These are phyloP conservation scores for Drosophila oshimai DNA, from an alignment of 1,140 invertebrate genomes.

Conservation along the genomic window DNA sequence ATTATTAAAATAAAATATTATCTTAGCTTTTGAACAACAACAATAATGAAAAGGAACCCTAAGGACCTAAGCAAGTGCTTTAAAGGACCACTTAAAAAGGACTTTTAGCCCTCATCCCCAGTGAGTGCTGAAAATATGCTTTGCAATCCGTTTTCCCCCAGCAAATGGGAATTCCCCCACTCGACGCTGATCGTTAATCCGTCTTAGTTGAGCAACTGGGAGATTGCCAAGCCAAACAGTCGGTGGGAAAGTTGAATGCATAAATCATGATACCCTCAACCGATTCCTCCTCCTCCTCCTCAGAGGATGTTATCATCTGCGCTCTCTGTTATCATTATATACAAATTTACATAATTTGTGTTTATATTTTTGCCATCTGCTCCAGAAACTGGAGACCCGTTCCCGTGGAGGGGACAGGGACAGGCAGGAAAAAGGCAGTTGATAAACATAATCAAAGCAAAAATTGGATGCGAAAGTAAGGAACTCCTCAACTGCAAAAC, in stretches of 20 bases:
- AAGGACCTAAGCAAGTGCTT: too few relatives aligned
- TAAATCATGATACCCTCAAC: constrained; percentile 26
- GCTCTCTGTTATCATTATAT: constrained; percentile 69
- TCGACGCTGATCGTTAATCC: constrained; percentile 14
- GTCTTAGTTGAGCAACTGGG: constrained; percentile 2
- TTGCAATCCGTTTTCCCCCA: neutral
- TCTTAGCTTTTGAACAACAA: too few relatives aligned
- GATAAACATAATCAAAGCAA: constrained; percentile 71
- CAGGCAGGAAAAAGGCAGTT: constrained; percentile 20
- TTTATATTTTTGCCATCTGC: constrained; percentile 56
- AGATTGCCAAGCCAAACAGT: neutral
- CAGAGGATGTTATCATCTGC: constrained; percentile 20
- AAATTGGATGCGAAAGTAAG: constrained; percentile 44
- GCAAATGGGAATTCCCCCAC: neutral
- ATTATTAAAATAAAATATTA: too few relatives aligned
- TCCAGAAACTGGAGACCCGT: neutral
- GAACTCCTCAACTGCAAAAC: constrained; percentile 42
- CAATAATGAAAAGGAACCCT: too few relatives aligned
- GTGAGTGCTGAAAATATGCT: neutral
- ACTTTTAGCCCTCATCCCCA: neutral
- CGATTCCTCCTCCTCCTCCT: neutral
- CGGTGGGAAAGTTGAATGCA: constrained; percentile 29
- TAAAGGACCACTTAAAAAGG: too few relatives aligned
- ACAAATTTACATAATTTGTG: constrained; percentile 75
- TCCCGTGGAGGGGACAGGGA: neutral